Base-by-base conservation (phyloP, 2,797 vertebrate genomes). In the Anisognathus igniventris region DNA sequence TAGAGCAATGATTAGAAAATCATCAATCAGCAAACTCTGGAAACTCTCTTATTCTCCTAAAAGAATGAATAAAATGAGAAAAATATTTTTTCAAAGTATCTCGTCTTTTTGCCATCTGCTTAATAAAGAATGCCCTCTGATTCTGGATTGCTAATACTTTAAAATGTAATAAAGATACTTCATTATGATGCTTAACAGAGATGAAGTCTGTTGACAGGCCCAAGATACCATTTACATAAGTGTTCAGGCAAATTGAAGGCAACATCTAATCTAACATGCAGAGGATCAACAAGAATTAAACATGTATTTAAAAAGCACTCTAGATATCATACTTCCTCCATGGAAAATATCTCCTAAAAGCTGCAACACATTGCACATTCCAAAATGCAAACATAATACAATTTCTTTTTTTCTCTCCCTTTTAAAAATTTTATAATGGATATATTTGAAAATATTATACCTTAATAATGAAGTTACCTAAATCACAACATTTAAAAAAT, bases 201-300 rank as follows among this genome's bases (percentile, higher is more conserved):
- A 64, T 30, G 14, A 80, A 89, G 15, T 53, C 24, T 76, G 71
- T 91, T 83, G 35, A 86, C 45, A 82, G 35, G 42, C 74, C 57
- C 64, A 90, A 92, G 65, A 72, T 54, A 66, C 45, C 48, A 79
- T 78, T 90, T 92, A 66, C 61, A 47, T 76, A 86, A 76, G 50
- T 3, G 3, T 67, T 88, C 85, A 66, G 48, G 72, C 45, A 87
- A 93, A 94, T 6, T 74, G 45, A 92, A 91, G 39, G 42, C 66
- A 95, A 24, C 40, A 40, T 68, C 84, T 88, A 35, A 91, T 77
- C 64, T 83, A 95, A 77, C 31, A 70, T 66, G 51, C 71, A 83
- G 47, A 91, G 61, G 78, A 91, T 27, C 56, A 92, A 44, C 64
- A 94, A 75, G 76, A 89, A 75, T 91, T 84, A 91, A 92, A 70